Evolutionary conservation across 2,888 invertebrate genomes (phyloP).

Genomic region (Subacronicta megacephala): DNA sequence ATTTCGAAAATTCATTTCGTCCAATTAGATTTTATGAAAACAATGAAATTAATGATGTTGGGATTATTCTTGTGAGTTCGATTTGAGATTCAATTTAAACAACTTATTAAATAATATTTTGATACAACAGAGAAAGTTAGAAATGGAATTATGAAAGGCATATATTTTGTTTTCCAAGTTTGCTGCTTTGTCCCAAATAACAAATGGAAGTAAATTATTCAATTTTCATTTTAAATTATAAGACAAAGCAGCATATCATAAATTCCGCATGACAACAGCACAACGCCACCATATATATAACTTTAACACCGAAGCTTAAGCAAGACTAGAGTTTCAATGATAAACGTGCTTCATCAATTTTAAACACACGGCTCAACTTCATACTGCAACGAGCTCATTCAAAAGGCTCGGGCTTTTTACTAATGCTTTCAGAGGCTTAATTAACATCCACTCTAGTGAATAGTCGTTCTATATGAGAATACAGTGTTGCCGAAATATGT

Average conservation of each 20-base stretch:
- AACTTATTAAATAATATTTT: constrained; percentile 4
- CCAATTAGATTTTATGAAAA: constrained; percentile 53
- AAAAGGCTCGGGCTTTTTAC: constrained; percentile 81
- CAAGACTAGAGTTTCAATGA: constrained; percentile 52
- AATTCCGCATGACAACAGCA: constrained; percentile 16
- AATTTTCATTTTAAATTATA: neutral
- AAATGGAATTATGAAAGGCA: neutral
- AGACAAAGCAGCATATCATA: constrained; percentile 5
- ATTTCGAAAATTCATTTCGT: constrained; percentile 44
- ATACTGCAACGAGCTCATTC: constrained; percentile 72
- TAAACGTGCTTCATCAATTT: constrained; percentile 71
- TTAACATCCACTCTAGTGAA: constrained; percentile 84
- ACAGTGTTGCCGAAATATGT: constrained; percentile 49
- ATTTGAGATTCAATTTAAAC: constrained; percentile 17
- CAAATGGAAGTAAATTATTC: no score
- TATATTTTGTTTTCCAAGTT: no score
- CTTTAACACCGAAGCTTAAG: constrained; percentile 33
- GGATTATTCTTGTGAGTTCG: constrained; percentile 33
- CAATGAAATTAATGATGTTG: constrained; percentile 49
- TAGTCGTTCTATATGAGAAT: constrained; percentile 61
- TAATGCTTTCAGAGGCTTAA: constrained; percentile 84
- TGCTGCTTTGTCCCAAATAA: no score
- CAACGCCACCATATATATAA: constrained; percentile 11
- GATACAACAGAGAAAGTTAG: neutral
- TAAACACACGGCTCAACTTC: constrained; percentile 67